Evolutionary conservation across 2,797 vertebrate species (phyloP).

Genomic region (Todus mexicanus): DNA sequence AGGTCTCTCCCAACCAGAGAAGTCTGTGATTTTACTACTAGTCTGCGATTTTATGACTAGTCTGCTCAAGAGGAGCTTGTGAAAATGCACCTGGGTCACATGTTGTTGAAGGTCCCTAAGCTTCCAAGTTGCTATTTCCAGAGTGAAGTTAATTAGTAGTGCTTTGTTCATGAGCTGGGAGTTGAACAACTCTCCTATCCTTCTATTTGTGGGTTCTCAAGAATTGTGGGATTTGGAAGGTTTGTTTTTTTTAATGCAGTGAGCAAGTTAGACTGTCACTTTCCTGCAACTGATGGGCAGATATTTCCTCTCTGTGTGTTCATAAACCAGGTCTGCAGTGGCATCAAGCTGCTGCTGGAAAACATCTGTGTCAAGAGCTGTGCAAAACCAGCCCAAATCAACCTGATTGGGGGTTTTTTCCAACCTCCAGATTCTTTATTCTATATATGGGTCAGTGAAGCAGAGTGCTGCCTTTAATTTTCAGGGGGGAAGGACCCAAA

Average conservation of each 20-base stretch:
- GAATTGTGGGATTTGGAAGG: background rate
- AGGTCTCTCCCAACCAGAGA: too few relatives aligned
- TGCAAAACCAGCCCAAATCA: background rate
- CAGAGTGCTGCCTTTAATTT: background rate
- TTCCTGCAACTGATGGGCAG: background rate
- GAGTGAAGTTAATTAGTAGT: background rate
- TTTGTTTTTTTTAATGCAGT: background rate
- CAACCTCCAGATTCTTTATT: background rate
- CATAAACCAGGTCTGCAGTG: background rate
- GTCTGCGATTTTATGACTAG: too few relatives aligned
- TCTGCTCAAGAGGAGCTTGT: background rate
- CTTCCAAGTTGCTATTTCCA: background rate
- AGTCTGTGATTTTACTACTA: too few relatives aligned
- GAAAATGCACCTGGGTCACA: background rate
- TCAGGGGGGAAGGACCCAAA: fast-evolving
- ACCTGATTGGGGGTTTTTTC: background rate
- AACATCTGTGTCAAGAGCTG: background rate
- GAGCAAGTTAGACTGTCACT: background rate
- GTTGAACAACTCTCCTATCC: background rate
- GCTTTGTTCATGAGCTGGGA: background rate
- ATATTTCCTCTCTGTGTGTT: background rate
- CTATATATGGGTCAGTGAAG: background rate
- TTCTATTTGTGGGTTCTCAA: background rate
- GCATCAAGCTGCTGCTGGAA: background rate
- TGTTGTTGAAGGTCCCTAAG: fast-evolving